These are phyloP conservation scores for Danio kyathit DNA, from an alignment of 2,797 vertebrate genomes.

Conservation along the genomic window DNA sequence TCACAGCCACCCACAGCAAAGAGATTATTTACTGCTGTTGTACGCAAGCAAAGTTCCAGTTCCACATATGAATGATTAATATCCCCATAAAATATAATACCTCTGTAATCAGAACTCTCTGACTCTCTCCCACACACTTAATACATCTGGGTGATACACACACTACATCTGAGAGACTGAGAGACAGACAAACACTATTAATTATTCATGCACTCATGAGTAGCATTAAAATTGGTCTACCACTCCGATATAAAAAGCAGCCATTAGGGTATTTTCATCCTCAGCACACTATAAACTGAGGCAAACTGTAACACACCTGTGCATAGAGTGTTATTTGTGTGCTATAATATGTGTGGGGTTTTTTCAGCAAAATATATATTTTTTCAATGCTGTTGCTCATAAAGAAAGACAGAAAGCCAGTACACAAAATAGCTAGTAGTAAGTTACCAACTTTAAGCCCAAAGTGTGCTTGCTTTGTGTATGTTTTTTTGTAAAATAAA, in stretches of 20 bases:
- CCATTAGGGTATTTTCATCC: slow-evolving; percentile 72
- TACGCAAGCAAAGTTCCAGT: slow-evolving; percentile 67
- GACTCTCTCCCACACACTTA: slow-evolving; percentile 34
- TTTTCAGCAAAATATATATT: background rate
- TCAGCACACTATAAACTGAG: slow-evolving; percentile 14
- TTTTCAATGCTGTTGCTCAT: background rate
- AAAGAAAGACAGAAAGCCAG: background rate
- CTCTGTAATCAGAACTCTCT: slow-evolving; percentile 70
- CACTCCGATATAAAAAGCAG: slow-evolving; percentile 63
- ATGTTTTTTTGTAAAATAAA: too few species aligned
- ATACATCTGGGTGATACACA: slow-evolving; percentile 27
- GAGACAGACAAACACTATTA: slow-evolving; percentile 68
- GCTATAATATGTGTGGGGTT: background rate
- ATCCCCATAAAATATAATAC: slow-evolving; percentile 67
- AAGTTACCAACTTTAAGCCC: background rate
- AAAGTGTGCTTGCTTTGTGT: background rate
- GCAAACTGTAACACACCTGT: background rate
- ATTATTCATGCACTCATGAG: slow-evolving; percentile 75
- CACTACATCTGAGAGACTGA: slow-evolving; percentile 60
- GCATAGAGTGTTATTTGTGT: background rate
- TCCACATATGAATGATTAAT: slow-evolving; percentile 75
- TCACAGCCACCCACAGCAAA: slow-evolving; percentile 48
- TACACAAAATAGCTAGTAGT: background rate
- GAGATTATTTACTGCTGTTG: slow-evolving; percentile 68
- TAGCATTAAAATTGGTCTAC: slow-evolving; percentile 71